These are phyloP conservation scores for Scaeva pyrastri DNA, from an alignment of 2,888 invertebrate species.

Conservation along the genomic window DNA sequence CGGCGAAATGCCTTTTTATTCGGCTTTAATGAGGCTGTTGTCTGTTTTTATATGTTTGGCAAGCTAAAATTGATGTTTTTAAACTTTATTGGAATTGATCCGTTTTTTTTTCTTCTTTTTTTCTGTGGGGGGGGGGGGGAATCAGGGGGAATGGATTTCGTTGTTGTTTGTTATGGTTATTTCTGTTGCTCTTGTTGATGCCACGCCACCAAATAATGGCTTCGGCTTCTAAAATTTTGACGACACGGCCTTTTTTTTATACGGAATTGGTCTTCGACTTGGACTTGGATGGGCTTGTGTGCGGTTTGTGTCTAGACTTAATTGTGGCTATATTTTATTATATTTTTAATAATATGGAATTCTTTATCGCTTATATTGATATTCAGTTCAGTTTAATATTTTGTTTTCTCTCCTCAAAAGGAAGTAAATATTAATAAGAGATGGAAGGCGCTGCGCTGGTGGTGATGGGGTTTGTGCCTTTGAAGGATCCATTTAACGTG, in stretches of 20 bases:
- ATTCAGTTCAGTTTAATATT: constrained; percentile 47
- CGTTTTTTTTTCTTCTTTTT: constrained; percentile 29
- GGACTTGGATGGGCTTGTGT: constrained; percentile 4
- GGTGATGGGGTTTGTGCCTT: neutral
- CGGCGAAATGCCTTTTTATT: constrained; percentile 67
- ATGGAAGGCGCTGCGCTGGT: no score
- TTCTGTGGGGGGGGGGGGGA: no score
- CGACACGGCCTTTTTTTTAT: constrained; percentile 19
- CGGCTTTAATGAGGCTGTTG: constrained; percentile 74
- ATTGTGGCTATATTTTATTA: constrained; percentile 31
- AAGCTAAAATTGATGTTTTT: constrained; percentile 63
- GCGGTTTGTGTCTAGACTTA: constrained; percentile 73
- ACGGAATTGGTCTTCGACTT: no score
- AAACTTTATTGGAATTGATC: constrained; percentile 66
- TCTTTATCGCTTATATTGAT: constrained; percentile 47
- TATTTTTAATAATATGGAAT: constrained; percentile 11
- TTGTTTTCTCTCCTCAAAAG: neutral
- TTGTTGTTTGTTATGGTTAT: neutral
- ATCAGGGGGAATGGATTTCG: neutral
- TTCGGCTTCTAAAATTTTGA: neutral
- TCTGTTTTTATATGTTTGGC: constrained; percentile 63
- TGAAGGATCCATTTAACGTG: neutral
- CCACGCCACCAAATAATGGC: constrained; percentile 12
- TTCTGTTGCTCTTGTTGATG: neutral
- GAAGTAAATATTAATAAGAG: constrained; percentile 33